Base-by-base conservation (phyloP, 2,113 vertebrate species). In the Microcebus ravelobensis region DNA sequence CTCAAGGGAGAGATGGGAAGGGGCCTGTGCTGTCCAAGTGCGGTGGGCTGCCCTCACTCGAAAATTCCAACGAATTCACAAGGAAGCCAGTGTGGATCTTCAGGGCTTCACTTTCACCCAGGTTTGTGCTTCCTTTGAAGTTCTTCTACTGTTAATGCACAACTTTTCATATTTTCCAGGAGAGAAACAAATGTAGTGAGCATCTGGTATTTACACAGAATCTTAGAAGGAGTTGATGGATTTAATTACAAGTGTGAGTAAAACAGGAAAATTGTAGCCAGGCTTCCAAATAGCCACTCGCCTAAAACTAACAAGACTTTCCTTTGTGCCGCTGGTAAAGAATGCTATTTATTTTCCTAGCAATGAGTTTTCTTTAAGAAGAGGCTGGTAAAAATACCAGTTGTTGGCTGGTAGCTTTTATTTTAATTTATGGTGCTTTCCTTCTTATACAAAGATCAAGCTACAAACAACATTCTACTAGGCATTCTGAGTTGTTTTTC, bases 161-260 rank as follows among this genome's bases (percentile, higher is more conserved):
- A 89, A 94, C 87, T 96, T 90, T 85, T 81, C 83, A 70, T 52
- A 90, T 93, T 94, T 93, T 96, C 89, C 71, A 84, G 95, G 87
- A 96, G 95, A 61, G 29, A 79, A 95, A 85, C 83, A 77, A 84
- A 84, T 34, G 34, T 11, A 91, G 57, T 21, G 91, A 97, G 96
- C 97, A 96, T 95, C 96, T 97, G 95, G 93, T 96, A 98, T 97
- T 97, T 97, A 98, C 96, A 96, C 94, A 97, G 97, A 97, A 90
- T 97, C 97, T 92, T 96, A 82, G 94, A 94, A 71, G 63, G 96
- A 97, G 97, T 91, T 96, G 97, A 97, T 52, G 76, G 97, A 97
- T 98, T 97, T 96, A 96, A 97, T 97, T 97, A 95, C 89, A 97
- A 98, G 97, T 97, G 97, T 97, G 93, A 97, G 96, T 95, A 96